These are phyloP conservation scores for Manis crassicaudata DNA, from an alignment of 2,797 vertebrate genomes.

Conservation along the genomic window DNA sequence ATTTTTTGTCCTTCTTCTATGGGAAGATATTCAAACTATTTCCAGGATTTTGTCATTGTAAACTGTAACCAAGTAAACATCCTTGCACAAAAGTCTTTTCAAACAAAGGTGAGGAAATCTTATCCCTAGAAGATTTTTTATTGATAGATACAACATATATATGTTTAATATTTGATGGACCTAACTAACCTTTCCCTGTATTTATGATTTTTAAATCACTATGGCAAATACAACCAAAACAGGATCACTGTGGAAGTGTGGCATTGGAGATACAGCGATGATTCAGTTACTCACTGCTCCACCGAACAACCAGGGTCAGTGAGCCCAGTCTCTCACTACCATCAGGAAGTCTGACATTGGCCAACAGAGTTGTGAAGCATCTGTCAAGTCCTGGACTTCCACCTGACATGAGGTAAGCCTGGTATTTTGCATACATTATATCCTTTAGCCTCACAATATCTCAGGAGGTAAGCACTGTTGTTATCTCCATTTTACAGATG, in stretches of 20 bases:
- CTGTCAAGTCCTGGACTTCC: neutral
- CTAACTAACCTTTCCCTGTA: neutral
- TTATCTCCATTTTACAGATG: too few relatives aligned
- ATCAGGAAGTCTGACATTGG: neutral
- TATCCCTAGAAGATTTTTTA: neutral
- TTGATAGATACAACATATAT: neutral
- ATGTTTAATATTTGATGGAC: neutral
- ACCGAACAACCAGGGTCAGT: neutral
- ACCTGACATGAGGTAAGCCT: neutral
- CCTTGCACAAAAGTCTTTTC: neutral
- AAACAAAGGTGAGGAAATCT: neutral
- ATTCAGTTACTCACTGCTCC: neutral
- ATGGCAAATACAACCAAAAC: neutral
- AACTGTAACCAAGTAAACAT: neutral
- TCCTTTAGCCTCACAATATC: too few relatives aligned
- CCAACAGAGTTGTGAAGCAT: neutral
- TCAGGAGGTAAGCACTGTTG: too few relatives aligned
- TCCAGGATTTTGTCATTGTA: neutral
- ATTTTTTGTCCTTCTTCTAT: neutral
- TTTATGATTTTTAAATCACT: neutral
- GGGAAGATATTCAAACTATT: neutral
- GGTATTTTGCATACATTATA: too few relatives aligned
- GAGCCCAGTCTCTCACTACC: neutral
- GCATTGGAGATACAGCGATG: too few relatives aligned
- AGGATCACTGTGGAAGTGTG: neutral